Conservation (phyloP, 2,113 vertebrate species). For the Clarias macrocephalus region DNA sequence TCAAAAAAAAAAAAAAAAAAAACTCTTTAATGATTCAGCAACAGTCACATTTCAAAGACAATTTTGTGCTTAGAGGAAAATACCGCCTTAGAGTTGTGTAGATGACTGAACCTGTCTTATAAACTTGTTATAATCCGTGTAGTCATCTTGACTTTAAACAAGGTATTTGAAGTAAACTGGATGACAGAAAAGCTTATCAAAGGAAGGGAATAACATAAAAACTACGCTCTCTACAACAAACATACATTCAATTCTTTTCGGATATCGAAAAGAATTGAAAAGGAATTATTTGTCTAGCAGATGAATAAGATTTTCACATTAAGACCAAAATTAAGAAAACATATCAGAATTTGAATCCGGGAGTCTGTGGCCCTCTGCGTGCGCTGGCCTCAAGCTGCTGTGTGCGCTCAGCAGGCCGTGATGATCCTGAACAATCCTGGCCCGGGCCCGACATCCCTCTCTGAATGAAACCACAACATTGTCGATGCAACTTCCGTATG, state of each 20-base stretch:
- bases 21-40: background rate
- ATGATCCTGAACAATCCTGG: conserved; percentile 71
- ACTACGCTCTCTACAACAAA: background rate
- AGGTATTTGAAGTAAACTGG: background rate
- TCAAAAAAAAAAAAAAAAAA: conserved; percentile 1
- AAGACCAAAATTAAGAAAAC: no score
- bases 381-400: conserved; percentile 62
- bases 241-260: background rate
- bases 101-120: background rate
- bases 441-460: conserved; percentile 57
- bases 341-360: conserved; percentile 61
- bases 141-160: background rate
- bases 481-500: conserved; percentile 63
- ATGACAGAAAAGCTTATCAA: background rate
- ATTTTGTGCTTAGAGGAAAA: background rate
- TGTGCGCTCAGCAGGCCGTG: conserved; percentile 69
- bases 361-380: conserved; percentile 40
- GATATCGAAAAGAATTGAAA: background rate
- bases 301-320: background rate
- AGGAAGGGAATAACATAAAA: background rate
- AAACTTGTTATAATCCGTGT: background rate
- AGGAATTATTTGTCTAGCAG: background rate
- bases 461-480: conserved; percentile 71
- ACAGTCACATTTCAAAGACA: background rate
- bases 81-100: background rate